Percentiles rank a stretch among this genome's conserved stretches.
These are phyloP conservation scores for Morone chrysops DNA, from an alignment of 2,113 vertebrate genomes.

Conservation along the genomic window DNA sequence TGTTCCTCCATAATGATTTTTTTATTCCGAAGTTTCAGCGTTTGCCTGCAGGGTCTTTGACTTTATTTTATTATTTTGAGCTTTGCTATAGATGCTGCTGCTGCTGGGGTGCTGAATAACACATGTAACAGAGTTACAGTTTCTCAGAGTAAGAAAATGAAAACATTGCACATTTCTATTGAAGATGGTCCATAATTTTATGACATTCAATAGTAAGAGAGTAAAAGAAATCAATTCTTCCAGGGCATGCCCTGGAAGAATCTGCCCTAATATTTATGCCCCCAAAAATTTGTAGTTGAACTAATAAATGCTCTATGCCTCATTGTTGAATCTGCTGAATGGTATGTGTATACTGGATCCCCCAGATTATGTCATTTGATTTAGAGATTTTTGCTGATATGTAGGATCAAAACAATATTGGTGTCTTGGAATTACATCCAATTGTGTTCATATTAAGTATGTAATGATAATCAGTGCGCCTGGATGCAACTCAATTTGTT, in stretches of 20 bases:
- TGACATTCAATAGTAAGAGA: constrained; percentile 46
- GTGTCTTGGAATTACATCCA: not conserved
- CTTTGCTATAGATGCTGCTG: constrained; percentile 62
- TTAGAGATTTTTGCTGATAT: not conserved
- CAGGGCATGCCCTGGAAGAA: too few species aligned
- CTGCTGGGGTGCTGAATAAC: constrained; percentile 64
- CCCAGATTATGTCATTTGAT: constrained; percentile 5
- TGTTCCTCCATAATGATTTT: constrained; percentile 77
- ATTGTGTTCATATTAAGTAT: not conserved
- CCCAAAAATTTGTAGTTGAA: constrained; percentile 10
- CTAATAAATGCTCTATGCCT: constrained; percentile 37
- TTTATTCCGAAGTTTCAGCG: constrained; percentile 75
- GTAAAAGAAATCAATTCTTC: constrained; percentile 10
- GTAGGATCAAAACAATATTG: not conserved
- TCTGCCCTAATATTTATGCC: constrained; percentile 55
- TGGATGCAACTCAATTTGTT: constrained; percentile 21
- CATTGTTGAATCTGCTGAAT: constrained; percentile 34
- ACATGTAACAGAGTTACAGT: constrained; percentile 58
- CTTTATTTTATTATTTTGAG: constrained; percentile 74
- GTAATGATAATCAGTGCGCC: not conserved
- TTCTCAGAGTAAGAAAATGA: constrained; percentile 57
- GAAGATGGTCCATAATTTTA: constrained; percentile 53
- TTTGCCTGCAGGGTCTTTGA: constrained; percentile 73
- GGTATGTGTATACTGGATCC: not conserved
- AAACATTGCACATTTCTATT: constrained; percentile 63